Evolutionary conservation across 2,113 vertebrate species (phyloP).

Genomic region (Pycnonotus jocosus): DNA sequence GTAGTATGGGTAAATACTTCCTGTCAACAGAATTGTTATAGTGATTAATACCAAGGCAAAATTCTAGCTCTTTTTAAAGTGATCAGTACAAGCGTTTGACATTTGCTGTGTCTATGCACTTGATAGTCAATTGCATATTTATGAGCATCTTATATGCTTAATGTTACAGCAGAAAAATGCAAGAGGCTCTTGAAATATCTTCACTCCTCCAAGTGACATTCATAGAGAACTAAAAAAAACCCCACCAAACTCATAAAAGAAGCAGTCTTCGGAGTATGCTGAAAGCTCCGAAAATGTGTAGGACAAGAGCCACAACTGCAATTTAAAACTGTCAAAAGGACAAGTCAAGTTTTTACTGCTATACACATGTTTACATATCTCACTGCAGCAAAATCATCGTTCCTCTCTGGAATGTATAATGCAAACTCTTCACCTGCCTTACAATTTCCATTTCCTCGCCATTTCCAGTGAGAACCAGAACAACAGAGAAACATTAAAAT

Average conservation of each 20-base stretch:
- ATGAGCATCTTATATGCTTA: slow-evolving; percentile 10
- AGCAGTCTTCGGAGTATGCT: not conserved
- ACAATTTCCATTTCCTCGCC: not conserved
- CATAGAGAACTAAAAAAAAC: not conserved
- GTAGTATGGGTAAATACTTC: not conserved
- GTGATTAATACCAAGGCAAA: not conserved
- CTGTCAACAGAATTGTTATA: not conserved
- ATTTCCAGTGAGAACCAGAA: not conserved
- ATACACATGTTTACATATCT: not conserved
- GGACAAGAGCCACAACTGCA: not conserved
- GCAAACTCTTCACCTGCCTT: not conserved
- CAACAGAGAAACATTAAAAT: not conserved
- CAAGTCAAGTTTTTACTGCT: not conserved
- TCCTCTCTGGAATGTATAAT: not conserved
- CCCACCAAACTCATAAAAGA: not conserved
- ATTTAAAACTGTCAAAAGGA: not conserved
- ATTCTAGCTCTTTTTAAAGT: slow-evolving; percentile 18
- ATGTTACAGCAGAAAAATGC: slow-evolving; percentile 12
- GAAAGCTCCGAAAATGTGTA: not conserved
- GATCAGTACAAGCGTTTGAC: not conserved
- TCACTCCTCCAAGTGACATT: not conserved
- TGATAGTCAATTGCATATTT: not conserved
- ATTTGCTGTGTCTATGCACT: slow-evolving; percentile 17
- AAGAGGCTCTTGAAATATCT: not conserved
- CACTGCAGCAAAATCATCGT: not conserved